These are phyloP conservation scores for Catharus bicknelli DNA, from an alignment of 2,113 vertebrate genomes.

Conservation along the genomic window DNA sequence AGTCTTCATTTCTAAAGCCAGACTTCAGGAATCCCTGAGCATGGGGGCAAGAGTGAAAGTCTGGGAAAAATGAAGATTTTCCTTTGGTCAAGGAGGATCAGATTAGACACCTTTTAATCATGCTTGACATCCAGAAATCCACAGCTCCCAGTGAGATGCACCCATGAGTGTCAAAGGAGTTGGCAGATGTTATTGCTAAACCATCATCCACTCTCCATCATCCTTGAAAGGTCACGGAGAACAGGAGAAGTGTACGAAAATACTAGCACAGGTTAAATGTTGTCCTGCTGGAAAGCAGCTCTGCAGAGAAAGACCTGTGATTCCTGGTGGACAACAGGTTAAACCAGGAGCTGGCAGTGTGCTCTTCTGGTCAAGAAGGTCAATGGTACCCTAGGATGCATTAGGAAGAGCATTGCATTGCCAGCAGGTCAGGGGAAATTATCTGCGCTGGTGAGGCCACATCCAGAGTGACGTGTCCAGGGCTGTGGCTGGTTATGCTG, in stretches of 20 bases:
- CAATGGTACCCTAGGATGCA: neutral
- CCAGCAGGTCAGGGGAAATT: neutral
- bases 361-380: neutral
- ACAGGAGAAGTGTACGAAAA: neutral
- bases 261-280: neutral
- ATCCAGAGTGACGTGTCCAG: fast-evolving
- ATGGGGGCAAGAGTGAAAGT: neutral
- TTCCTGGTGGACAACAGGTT: neutral
- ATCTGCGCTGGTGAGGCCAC: neutral
- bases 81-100: neutral
- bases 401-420: fast-evolving
- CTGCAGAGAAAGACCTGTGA: neutral
- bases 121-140: neutral
- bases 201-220: neutral
- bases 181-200: neutral
- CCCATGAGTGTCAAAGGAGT: neutral
- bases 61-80: neutral
- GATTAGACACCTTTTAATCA: neutral
- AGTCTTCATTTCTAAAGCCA: neutral
- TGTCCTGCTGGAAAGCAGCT: neutral
- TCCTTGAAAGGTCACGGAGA: neutral
- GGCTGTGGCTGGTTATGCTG: neutral
- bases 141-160: neutral
- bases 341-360: neutral
- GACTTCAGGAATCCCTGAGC: neutral